Percentiles rank a stretch among this genome's conserved stretches.
These are phyloP conservation scores for Ctenodactylus gundi DNA, from an alignment of 2,113 vertebrate genomes.

Conservation along the genomic window DNA sequence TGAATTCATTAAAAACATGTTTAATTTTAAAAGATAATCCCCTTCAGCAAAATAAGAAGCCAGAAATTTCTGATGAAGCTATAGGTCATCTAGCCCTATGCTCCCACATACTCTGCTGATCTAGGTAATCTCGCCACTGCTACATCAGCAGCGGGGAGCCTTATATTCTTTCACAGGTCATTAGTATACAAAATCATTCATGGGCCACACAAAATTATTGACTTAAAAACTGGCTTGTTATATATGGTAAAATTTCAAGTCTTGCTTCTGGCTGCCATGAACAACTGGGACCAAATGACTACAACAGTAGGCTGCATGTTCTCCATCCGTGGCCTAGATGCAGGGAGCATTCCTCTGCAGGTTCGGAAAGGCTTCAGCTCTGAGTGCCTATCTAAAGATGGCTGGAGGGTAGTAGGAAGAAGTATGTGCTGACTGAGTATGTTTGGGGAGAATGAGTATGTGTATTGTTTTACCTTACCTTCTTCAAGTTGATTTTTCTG, in stretches of 20 bases:
- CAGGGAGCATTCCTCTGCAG: not conserved
- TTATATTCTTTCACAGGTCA: no score
- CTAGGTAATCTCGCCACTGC: not conserved
- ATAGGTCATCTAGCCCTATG: not conserved
- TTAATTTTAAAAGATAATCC: not conserved
- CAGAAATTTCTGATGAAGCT: not conserved
- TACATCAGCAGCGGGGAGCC: no score
- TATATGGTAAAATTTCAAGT: no score
- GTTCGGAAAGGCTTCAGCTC: not conserved
- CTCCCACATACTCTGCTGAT: not conserved
- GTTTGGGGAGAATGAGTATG: not conserved
- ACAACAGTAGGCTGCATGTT: no score
- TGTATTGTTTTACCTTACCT: not conserved
- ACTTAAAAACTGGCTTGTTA: no score
- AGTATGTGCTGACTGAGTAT: not conserved
- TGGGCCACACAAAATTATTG: no score
- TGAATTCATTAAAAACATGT: not conserved
- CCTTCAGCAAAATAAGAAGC: not conserved
- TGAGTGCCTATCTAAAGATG: not conserved
- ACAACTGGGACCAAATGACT: no score
- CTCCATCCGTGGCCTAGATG: no score
- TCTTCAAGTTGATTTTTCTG: not conserved
- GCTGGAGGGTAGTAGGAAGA: not conserved
- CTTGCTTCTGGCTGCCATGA: no score
- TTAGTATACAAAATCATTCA: no score